phyloP scores from a whole-genome alignment of 2,113 vertebrate species.

The Ictidomys tridecemlineatus region DNA sequence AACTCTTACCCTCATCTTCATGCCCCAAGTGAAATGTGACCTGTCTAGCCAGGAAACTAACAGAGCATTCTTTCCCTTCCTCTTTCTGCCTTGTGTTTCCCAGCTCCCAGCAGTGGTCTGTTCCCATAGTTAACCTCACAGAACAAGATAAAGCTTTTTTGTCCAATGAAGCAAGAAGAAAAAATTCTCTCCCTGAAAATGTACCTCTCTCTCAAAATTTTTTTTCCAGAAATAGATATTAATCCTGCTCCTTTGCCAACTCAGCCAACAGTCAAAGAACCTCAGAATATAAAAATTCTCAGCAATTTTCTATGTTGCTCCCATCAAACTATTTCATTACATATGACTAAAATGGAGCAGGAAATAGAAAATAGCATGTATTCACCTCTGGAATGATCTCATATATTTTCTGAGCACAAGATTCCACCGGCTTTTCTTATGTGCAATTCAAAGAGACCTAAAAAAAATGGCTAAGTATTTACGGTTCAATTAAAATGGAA shows the following conservation, averaged over 20 bases:
- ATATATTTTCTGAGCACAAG: slow-evolving; percentile 66
- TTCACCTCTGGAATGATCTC: slow-evolving; percentile 75
- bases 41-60: slow-evolving; percentile 64
- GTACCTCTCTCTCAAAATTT: slow-evolving; percentile 62
- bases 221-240: slow-evolving; percentile 72
- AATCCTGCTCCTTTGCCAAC: slow-evolving; percentile 71
- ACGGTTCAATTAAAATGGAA: slow-evolving; percentile 56
- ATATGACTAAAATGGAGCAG: slow-evolving; percentile 57
- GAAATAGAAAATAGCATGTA: slow-evolving; percentile 46
- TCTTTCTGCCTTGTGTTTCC: slow-evolving; percentile 43
- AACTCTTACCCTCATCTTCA: slow-evolving; percentile 78
- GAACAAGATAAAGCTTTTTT: slow-evolving; percentile 80
- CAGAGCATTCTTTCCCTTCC: slow-evolving; percentile 56
- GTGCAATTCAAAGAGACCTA: slow-evolving; percentile 56
- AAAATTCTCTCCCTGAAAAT: slow-evolving; percentile 72
- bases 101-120: slow-evolving; percentile 69
- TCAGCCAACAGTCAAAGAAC: slow-evolving; percentile 69
- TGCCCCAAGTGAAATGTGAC: slow-evolving; percentile 72
- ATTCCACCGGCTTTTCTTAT: slow-evolving; percentile 61
- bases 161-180: slow-evolving; percentile 78
- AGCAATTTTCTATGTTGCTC: slow-evolving; percentile 64
- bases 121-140: slow-evolving; percentile 77
- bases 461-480: slow-evolving; percentile 47
- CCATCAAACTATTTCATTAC: slow-evolving; percentile 67
- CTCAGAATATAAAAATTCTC: slow-evolving; percentile 75